Conservation (phyloP, 2,113 vertebrate species). For the Mormoops blainvillei region DNA sequence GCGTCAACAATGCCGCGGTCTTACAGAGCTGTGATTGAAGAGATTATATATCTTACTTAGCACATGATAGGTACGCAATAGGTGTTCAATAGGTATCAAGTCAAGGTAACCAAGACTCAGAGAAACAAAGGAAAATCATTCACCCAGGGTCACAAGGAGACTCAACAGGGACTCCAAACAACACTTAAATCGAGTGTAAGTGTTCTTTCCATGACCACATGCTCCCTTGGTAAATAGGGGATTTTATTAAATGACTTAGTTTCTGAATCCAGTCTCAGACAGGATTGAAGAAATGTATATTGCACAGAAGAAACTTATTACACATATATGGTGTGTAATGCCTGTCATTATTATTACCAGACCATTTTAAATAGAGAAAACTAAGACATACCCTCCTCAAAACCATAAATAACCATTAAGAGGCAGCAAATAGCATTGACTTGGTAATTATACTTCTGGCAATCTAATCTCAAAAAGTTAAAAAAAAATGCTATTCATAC, state of each 20-base stretch:
- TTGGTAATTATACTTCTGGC: not conserved
- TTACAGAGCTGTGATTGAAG: not conserved
- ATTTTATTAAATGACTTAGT: not conserved
- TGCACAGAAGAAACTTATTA: not conserved
- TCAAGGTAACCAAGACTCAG: not conserved
- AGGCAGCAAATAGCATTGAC: not conserved
- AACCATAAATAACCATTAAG: not conserved
- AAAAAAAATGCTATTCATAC: not conserved
- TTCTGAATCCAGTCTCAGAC: not conserved
- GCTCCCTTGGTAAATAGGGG: not conserved
- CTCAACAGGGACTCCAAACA: not conserved
- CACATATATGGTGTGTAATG: not conserved
- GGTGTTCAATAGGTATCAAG: no score
- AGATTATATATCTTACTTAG: not conserved
- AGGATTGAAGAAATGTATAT: not conserved
- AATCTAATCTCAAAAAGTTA: not conserved
- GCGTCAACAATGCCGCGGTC: not conserved
- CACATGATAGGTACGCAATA: not conserved
- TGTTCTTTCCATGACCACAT: not conserved
- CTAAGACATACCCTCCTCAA: not conserved
- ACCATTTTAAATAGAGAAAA: not conserved
- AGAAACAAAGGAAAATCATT: not conserved
- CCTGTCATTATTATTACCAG: not conserved
- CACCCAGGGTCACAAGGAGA: not conserved
- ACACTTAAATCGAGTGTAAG: not conserved